These are phyloP conservation scores for Ceryle rudis DNA, from an alignment of 2,797 vertebrate species.

Conservation along the genomic window DNA sequence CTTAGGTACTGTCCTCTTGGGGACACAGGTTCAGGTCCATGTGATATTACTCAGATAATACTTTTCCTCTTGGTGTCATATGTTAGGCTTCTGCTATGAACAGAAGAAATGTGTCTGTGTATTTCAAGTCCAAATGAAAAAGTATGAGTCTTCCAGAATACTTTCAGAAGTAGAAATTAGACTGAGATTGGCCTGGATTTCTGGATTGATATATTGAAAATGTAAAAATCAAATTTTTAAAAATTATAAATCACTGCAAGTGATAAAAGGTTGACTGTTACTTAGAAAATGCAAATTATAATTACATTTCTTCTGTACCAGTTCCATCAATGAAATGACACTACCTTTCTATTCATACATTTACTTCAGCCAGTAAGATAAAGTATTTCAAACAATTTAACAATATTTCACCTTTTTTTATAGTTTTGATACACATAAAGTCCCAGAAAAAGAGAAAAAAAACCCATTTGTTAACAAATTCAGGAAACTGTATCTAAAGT, in stretches of 20 bases:
- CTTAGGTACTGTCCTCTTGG: conserved; percentile 33
- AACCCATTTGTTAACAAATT: background rate
- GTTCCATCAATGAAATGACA: background rate
- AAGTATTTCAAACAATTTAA: background rate
- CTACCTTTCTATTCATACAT: background rate
- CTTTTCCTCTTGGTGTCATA: background rate
- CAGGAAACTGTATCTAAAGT: background rate
- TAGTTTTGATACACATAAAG: background rate
- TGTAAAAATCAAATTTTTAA: background rate
- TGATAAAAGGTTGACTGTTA: background rate
- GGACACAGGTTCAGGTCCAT: conserved; percentile 11
- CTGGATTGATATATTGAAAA: background rate
- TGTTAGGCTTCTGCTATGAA: conserved; percentile 7
- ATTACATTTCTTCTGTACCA: background rate
- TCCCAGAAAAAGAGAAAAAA: background rate
- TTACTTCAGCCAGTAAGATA: background rate
- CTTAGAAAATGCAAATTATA: background rate
- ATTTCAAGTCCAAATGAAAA: background rate
- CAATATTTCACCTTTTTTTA: background rate
- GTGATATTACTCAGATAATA: background rate
- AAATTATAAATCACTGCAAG: background rate
- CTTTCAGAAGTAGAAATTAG: background rate
- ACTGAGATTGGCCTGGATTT: background rate
- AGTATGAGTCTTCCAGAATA: background rate
- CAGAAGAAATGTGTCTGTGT: background rate